Conservation (phyloP, 2,888 invertebrate genomes). For the Polydrusus pterygomalis region DNA sequence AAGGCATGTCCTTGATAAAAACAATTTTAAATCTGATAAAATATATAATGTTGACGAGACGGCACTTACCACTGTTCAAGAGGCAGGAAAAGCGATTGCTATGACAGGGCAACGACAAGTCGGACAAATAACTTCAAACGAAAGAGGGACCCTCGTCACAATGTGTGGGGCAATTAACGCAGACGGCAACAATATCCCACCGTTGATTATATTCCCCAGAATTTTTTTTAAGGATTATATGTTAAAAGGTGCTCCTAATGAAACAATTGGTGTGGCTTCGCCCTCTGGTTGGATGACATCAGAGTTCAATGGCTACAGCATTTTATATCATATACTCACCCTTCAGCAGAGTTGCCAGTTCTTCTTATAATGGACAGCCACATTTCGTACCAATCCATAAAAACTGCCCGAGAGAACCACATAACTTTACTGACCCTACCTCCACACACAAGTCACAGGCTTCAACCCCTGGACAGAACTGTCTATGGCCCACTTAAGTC, state of each 20-base stretch:
- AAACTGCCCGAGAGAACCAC: constrained; percentile 43
- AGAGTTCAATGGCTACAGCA: constrained; percentile 35
- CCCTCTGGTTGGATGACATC: constrained; percentile 44
- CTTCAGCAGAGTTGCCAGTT: constrained; percentile 34
- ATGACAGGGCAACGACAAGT: constrained; percentile 56
- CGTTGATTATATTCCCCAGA: constrained; percentile 53
- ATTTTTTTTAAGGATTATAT: constrained; percentile 35
- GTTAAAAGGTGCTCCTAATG: constrained; percentile 38
- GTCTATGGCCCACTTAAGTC: constrained; percentile 36
- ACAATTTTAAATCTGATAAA: constrained; percentile 43
- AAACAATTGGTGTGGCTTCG: constrained; percentile 42
- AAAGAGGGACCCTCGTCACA: constrained; percentile 47
- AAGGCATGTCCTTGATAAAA: constrained; percentile 40
- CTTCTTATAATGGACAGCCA: constrained; percentile 48
- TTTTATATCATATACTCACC: constrained; percentile 38
- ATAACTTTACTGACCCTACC: constrained; percentile 33
- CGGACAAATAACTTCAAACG: constrained; percentile 51
- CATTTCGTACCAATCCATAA: constrained; percentile 31
- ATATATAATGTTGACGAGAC: constrained; percentile 50
- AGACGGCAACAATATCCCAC: constrained; percentile 49
- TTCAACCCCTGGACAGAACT: constrained; percentile 31
- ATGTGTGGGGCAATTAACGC: constrained; percentile 36
- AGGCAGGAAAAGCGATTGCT: constrained; percentile 53
- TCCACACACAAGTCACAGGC: no score
- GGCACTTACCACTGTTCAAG: constrained; percentile 54